Percentiles rank a stretch among this genome's conserved stretches.
phyloP scores from a whole-genome alignment of 2,888 invertebrate genomes.

The Therioaphis trifolii region DNA sequence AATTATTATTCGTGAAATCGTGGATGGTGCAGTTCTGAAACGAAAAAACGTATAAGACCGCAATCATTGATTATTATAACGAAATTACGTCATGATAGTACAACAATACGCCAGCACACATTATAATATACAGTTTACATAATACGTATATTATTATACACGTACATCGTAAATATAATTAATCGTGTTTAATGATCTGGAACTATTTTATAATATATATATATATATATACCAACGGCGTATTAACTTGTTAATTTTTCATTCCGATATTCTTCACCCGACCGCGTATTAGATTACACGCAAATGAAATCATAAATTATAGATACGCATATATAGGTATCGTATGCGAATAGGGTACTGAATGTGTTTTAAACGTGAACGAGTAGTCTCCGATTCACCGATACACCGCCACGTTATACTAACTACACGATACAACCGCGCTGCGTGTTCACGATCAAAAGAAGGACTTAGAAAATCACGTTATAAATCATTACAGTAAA shows the following conservation, averaged over 20 bases:
- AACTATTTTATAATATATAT: not conserved
- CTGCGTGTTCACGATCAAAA: constrained; percentile 18
- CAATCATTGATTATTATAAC: too few species aligned
- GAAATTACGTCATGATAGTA: too few species aligned
- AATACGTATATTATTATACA: too few species aligned
- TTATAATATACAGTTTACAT: too few species aligned
- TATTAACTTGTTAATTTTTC: constrained; percentile 49
- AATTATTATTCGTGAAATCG: too few species aligned
- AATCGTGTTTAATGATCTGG: constrained; percentile 7
- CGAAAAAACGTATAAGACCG: too few species aligned
- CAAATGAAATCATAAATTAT: constrained; percentile 51
- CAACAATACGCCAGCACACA: too few species aligned
- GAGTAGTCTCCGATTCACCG: constrained; percentile 33
- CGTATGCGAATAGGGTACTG: not conserved
- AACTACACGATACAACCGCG: not conserved
- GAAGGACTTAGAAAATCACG: constrained; percentile 42
- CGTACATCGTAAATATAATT: not conserved
- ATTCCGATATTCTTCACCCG: constrained; percentile 31
- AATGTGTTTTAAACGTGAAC: not conserved
- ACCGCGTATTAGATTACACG: constrained; percentile 48
- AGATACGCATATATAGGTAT: not conserved
- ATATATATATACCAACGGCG: not conserved
- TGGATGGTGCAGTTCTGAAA: too few species aligned
- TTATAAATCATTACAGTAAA: constrained; percentile 44
- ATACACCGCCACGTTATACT: constrained; percentile 1